Percentiles rank a stretch among this genome's conserved stretches.
phyloP scores from a whole-genome alignment of 1,140 invertebrate species.

The Polypedilum pembai region DNA sequence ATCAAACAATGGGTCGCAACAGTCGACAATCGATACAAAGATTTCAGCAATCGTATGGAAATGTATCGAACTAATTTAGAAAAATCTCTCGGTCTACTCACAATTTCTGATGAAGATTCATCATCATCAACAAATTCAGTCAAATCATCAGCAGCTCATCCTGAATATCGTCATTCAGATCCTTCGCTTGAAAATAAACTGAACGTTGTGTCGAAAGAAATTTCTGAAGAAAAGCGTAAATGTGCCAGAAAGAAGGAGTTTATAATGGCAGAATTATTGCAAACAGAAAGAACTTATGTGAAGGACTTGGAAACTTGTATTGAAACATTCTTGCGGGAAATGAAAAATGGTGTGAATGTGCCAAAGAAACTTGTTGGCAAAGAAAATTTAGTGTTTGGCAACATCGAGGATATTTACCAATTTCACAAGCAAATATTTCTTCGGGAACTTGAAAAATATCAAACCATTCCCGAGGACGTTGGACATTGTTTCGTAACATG shows the following conservation, averaged over 20 bases:
- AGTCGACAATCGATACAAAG: constrained; percentile 91
- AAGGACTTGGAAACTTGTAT: constrained; percentile 95
- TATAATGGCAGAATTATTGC: constrained; percentile 95
- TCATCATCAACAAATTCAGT: constrained; percentile 46
- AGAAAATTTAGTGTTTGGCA: constrained; percentile 94
- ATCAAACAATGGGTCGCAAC: constrained; percentile 93
- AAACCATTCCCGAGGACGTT: constrained; percentile 98
- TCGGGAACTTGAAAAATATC: constrained; percentile 94
- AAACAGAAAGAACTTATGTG: constrained; percentile 96
- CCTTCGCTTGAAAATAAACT: constrained; percentile 72
- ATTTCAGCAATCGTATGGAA: constrained; percentile 91
- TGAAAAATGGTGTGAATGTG: constrained; percentile 58
- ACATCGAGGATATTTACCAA: constrained; percentile 95
- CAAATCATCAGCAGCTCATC: constrained; percentile 36
- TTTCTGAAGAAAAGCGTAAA: constrained; percentile 88
- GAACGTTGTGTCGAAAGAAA: constrained; percentile 65
- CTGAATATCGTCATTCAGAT: constrained; percentile 67
- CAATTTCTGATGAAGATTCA: constrained; percentile 36
- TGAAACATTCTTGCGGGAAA: constrained; percentile 81
- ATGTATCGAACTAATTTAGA: constrained; percentile 71
- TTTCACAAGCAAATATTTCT: constrained; percentile 96
- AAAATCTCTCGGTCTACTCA: constrained; percentile 57
- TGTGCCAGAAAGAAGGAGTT: constrained; percentile 93
- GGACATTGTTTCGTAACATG: constrained; percentile 99
- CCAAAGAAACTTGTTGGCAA: constrained; percentile 64